Evolutionary conservation across 2,113 vertebrate species (phyloP), one percentile per base, ranked within the genome.

Genomic region (Rhinolophus ferrumequinum): DNA sequence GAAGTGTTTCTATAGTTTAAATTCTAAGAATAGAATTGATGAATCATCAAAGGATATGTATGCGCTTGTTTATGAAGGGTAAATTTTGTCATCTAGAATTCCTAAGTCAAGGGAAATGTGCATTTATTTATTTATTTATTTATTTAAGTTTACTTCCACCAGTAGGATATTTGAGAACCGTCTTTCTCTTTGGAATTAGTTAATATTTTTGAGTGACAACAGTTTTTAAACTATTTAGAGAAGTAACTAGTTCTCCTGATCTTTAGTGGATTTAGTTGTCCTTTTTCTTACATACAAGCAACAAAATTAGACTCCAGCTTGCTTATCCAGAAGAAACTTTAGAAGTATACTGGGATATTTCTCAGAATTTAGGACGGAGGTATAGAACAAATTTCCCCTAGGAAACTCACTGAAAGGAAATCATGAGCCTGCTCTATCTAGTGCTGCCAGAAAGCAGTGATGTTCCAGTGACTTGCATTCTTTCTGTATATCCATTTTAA

Each of bases 101-200:
- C 35, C 50, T 62, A 18, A 84, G 41, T 88, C 26, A 85, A 72
- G 8, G 26, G 60, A 30, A 79, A 75, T 62, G 7, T 30, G 4
- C 41, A n/a, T 67, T 67, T 87, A 5, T 85, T 92, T 60, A 7
- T 44, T 16, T 54, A 2, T 54, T 54, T 54, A 13, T n/a, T 6
- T 47, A 82, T 67, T 62, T 75, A 92, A 16, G 8, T 64, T 91
- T 64, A 50, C 26, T 75, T 88, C 33, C 21, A 38, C 22, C 24
- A 75, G 4, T 66, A 95, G 24, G 28, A 79, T 93, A 19, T 90
- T 2, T 91, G 35, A 75, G 13, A 47, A 67, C 14, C 1, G 70
- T 60, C 18, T 38, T 95, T 97, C 33, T 90, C 5, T 93, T 96
- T 95, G 30, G 33, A 87, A 83, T 89, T 95, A 76, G 13, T 79